phyloP scores from a whole-genome alignment of 2,113 vertebrate genomes.

The Ptyas mucosa region DNA sequence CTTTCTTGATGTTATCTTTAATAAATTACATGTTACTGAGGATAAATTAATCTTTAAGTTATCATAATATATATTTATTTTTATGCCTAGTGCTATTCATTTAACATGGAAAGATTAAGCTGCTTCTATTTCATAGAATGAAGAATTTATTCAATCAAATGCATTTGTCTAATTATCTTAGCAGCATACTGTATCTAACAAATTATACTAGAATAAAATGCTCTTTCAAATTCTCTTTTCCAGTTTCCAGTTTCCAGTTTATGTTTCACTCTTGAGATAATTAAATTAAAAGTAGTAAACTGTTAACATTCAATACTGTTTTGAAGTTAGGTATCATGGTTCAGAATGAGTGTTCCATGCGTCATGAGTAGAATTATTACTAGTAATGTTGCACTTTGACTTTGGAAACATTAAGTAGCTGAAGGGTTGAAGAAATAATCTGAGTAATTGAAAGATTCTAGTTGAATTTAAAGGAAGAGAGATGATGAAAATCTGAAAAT shows the following conservation, averaged over 20 bases:
- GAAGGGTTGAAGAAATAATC: not conserved
- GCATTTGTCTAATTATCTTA: slow-evolving; percentile 34
- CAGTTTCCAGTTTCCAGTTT: slow-evolving; percentile 3
- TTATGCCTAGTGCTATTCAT: slow-evolving; percentile 20
- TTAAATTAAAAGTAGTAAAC: slow-evolving; percentile 29
- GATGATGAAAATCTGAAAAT: not conserved
- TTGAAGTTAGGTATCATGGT: not conserved
- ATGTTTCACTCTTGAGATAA: slow-evolving; percentile 35
- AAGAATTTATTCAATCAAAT: slow-evolving; percentile 35
- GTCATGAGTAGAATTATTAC: not conserved
- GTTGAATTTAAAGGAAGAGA: not conserved
- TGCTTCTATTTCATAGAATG: slow-evolving; percentile 23
- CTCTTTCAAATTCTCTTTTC: slow-evolving; percentile 18
- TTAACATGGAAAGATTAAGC: slow-evolving; percentile 22
- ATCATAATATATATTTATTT: not conserved
- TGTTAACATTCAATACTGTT: slow-evolving; percentile 6
- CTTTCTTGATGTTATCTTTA: slow-evolving; percentile 7
- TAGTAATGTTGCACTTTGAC: not conserved
- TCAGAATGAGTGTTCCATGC: not conserved
- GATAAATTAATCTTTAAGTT: slow-evolving; percentile 19
- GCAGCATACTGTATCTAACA: slow-evolving; percentile 21
- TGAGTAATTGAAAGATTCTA: not conserved
- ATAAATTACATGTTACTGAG: slow-evolving; percentile 1
- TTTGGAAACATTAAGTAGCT: not conserved
- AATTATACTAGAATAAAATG: slow-evolving; percentile 34